Conservation (phyloP, 1,140 invertebrate genomes). For the Mercenaria mercenaria region DNA sequence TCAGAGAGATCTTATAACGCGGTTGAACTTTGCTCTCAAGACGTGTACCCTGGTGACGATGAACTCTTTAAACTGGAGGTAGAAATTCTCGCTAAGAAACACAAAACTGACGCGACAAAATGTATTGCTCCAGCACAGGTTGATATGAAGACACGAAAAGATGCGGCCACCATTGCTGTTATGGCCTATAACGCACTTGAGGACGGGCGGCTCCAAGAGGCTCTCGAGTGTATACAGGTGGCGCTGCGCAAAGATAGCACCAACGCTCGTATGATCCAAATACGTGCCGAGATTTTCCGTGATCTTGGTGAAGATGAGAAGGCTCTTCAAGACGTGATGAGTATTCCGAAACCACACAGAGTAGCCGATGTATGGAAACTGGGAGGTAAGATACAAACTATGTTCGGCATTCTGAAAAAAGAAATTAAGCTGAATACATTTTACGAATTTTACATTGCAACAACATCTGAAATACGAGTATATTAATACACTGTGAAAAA, state of each 20-base stretch:
- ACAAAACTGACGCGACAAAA: slow-evolving; percentile 71
- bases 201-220: slow-evolving; percentile 63
- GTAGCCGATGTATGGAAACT: slow-evolving; percentile 80
- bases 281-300: slow-evolving; percentile 75
- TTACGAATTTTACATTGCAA: neutral
- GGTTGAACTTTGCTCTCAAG: slow-evolving; percentile 79
- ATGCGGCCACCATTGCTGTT: slow-evolving; percentile 69
- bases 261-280: slow-evolving; percentile 74
- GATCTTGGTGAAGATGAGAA: slow-evolving; percentile 68
- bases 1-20: slow-evolving; percentile 77
- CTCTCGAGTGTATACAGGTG: slow-evolving; percentile 70
- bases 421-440: neutral
- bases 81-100: slow-evolving; percentile 80
- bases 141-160: slow-evolving; percentile 53
- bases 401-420: neutral
- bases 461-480: no score
- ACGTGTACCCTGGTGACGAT: slow-evolving; percentile 81
- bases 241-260: slow-evolving; percentile 74
- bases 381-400: slow-evolving; percentile 76
- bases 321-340: slow-evolving; percentile 76
- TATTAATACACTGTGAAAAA: no score
- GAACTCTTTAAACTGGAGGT: slow-evolving; percentile 77
- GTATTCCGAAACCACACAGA: slow-evolving; percentile 78
- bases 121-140: neutral
- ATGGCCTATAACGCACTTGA: slow-evolving; percentile 66